Percentiles rank a stretch among this genome's conserved stretches.
Conservation (phyloP, 2,113 vertebrate genomes). For the Macquaria ambigua region DNA sequence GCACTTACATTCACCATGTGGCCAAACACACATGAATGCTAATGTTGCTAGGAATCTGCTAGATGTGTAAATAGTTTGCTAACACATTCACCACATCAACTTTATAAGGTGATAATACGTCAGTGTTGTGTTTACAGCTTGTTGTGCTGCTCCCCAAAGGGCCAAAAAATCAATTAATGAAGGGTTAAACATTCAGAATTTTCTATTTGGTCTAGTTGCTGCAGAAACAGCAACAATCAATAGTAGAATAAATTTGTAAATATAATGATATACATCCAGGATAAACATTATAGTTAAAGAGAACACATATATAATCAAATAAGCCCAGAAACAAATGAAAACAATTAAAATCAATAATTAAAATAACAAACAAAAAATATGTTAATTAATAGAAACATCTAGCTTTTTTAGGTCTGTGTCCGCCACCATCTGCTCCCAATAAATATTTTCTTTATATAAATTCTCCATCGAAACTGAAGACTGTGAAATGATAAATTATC, state of each 20-base stretch:
- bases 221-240: neutral
- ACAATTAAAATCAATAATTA: neutral
- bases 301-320: neutral
- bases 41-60: neutral
- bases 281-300: neutral
- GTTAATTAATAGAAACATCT: neutral
- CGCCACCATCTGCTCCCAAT: neutral
- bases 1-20: neutral
- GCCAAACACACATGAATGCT: neutral
- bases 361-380: neutral
- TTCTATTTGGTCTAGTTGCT: neutral
- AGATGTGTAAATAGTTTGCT: neutral
- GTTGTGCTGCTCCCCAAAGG: too few species aligned
- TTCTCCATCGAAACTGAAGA: neutral
- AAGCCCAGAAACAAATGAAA: neutral
- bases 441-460: neutral
- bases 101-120: neutral
- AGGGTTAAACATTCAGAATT: neutral
- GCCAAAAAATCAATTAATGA: neutral
- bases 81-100: neutral
- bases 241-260: too few species aligned
- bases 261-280: neutral
- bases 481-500: constrained; percentile 20
- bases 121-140: neutral
- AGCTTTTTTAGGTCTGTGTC: neutral